Conservation (phyloP, 2,888 invertebrate species). For the Argynnis bischoffii region DNA sequence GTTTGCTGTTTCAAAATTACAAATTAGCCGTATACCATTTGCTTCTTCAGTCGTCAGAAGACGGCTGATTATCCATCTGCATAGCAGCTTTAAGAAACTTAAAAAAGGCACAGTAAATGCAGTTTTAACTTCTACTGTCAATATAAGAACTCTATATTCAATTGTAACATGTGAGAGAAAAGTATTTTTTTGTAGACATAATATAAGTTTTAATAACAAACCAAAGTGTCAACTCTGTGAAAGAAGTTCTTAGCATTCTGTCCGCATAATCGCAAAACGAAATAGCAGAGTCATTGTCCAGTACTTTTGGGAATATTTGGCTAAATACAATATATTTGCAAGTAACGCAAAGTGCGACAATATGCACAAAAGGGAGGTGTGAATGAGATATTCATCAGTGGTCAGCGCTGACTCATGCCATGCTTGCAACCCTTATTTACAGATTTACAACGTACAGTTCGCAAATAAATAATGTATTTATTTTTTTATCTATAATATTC, state of each 20-base stretch:
- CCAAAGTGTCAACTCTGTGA: constrained; percentile 8
- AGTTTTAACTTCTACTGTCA: not conserved
- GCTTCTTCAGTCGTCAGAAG: no score
- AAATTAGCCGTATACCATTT: no score
- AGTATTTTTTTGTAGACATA: not conserved
- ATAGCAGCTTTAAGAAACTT: no score
- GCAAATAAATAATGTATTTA: constrained; percentile 34
- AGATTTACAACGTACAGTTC: constrained; percentile 40
- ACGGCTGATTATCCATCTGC: no score
- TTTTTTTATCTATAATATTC: not conserved
- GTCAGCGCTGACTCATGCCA: constrained; percentile 42
- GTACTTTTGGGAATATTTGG: constrained; percentile 16
- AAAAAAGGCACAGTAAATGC: no score
- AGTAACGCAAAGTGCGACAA: constrained; percentile 46
- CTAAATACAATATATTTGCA: constrained; percentile 36
- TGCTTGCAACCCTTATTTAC: constrained; percentile 49
- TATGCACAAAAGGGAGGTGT: constrained; percentile 45
- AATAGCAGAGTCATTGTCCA: constrained; percentile 27
- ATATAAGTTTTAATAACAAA: constrained; percentile 12
- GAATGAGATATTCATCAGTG: constrained; percentile 43
- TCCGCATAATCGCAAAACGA: constrained; percentile 13
- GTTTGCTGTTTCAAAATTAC: no score
- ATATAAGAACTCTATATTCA: not conserved
- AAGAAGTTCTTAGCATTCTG: constrained; percentile 16
- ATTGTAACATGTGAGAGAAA: constrained; percentile 1